Evolutionary conservation across 2,888 invertebrate genomes (phyloP), one percentile per base, ranked within the genome.

Genomic region (Drosophila diplacantha): DNA sequence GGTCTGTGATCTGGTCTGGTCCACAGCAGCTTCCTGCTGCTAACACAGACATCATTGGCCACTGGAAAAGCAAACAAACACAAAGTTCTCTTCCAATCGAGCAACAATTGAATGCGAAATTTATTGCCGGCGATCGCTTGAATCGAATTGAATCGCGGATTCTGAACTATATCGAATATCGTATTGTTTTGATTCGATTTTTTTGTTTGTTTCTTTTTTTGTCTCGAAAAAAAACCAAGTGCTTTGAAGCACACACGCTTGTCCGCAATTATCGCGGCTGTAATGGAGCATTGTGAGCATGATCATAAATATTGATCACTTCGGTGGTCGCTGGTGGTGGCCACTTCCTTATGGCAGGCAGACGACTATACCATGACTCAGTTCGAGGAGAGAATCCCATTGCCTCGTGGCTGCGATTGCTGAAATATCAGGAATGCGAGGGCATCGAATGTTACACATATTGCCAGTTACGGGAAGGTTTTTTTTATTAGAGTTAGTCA

Each of bases 21-120:
- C 39, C 38, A 18, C 58, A 63, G 77, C 83, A 65, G 77, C 83
- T 78, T 82, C 81, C 78, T 82, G 83, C 81, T 82, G 76, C 80
- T 77, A 80, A 81, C 71, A 79, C 72, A 78, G 82, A 77, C 73
- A 79, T 78, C 74, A 74, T 54, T 71, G 69, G 60, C 57, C 65
- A 64, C 44, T 46, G 44, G 29, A 31, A 74, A 71, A 74, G 82
- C 61, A 29, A 59, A 32, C 18, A 46, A 59, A 32, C 29, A 46
- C 58, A 59, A 59, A 59, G 58, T 44, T 59, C 58, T 60, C 22
- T 44, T 59, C 60, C 58, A 60, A 56, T 55, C 32, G 56, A 56
- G 38, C 56, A 39, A 38, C 71, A 83, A 78, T 81, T 83, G 80
- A 81, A 81, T 73, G 61, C 46, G 65, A 75, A 83, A 78, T 78